These are phyloP conservation scores for Aleiodes sp. DNA, from an alignment of 1,140 invertebrate genomes.

Conservation along the genomic window DNA sequence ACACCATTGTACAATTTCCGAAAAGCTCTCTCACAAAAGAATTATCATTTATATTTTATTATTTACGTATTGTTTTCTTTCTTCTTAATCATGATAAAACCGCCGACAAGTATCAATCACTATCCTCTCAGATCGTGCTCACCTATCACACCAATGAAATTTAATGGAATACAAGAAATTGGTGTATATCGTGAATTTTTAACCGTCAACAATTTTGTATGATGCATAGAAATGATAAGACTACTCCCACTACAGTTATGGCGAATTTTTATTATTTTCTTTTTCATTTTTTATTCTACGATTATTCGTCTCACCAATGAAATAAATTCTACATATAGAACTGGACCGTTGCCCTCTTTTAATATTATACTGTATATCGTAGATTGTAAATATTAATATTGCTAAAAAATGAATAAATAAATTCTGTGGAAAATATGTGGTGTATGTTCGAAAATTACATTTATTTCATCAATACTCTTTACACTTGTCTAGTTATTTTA, in stretches of 20 bases:
- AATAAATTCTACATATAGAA: constrained; percentile 51
- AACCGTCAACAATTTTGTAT: not conserved
- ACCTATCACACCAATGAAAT: not conserved
- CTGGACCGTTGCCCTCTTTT: not conserved
- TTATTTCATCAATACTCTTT: constrained; percentile 14
- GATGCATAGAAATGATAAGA: not conserved
- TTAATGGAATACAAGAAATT: not conserved
- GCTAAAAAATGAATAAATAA: constrained; percentile 39
- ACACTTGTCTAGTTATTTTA: constrained; percentile 71
- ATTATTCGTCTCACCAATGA: constrained; percentile 52
- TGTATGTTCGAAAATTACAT: not conserved
- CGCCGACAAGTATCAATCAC: not conserved
- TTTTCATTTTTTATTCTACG: not conserved
- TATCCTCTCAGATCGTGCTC: not conserved
- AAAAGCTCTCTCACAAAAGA: constrained; percentile 15
- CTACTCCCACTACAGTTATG: not conserved
- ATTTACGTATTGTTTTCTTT: constrained; percentile 17
- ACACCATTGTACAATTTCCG: not conserved
- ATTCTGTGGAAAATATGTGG: constrained; percentile 35
- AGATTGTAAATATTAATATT: constrained; percentile 54
- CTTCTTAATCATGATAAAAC: not conserved
- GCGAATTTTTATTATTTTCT: not conserved
- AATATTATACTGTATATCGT: constrained; percentile 25
- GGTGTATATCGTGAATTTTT: constrained; percentile 6
- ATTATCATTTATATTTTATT: too few species aligned